Evolutionary conservation across 2,113 vertebrate genomes (phyloP).

Genomic region (Pachyramphus minor): DNA sequence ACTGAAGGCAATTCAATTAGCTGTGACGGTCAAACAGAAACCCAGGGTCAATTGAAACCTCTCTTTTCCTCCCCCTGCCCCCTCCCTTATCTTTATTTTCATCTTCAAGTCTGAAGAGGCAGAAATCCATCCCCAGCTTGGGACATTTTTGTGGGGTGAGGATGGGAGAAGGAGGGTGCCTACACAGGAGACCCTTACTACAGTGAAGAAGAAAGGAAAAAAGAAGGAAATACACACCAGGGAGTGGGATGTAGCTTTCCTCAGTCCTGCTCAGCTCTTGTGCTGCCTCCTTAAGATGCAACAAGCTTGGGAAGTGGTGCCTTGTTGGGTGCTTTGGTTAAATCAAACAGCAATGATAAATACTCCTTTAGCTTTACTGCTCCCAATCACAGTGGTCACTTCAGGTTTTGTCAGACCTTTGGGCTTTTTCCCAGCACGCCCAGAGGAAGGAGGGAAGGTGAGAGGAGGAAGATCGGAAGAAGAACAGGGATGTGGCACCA

Average conservation of each 20-base stretch:
- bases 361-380: neutral
- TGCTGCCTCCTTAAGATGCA: neutral
- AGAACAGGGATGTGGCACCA: neutral
- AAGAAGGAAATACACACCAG: neutral
- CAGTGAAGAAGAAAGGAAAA: neutral
- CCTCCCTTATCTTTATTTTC: neutral
- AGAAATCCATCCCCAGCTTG: neutral
- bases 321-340: neutral
- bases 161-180: neutral
- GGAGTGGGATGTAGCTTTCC: neutral
- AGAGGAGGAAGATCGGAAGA: neutral
- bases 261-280: neutral
- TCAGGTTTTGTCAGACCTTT: neutral
- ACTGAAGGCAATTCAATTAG: slow-evolving; percentile 65
- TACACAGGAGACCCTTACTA: neutral
- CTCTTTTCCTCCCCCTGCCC: neutral
- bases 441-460: neutral
- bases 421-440: neutral
- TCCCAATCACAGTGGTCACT: neutral
- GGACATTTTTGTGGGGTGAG: neutral
- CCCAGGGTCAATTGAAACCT: neutral
- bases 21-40: slow-evolving; percentile 55
- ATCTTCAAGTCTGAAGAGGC: neutral
- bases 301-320: neutral
- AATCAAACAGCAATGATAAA: neutral